Evolutionary conservation across 2,888 invertebrate species (phyloP).

Genomic region (Stictocephala bisonia): DNA sequence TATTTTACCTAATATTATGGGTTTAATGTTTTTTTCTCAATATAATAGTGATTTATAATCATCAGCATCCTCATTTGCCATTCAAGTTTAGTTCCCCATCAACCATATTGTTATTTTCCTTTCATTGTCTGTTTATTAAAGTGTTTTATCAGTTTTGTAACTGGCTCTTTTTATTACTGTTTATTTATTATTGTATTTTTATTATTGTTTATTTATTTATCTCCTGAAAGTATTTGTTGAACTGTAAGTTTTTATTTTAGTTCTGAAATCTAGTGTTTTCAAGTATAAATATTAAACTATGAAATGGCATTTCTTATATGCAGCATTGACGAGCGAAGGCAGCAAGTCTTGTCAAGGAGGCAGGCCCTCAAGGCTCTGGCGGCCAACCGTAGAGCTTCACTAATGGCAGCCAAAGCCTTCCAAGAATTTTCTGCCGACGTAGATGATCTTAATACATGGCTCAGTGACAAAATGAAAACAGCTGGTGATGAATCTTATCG

Average conservation of each 20-base stretch:
- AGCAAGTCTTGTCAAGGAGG: conserved; percentile 80
- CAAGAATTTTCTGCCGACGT: conserved; percentile 95
- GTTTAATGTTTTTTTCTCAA: no score
- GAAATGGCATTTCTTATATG: background rate
- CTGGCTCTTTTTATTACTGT: background rate
- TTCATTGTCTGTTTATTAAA: no score
- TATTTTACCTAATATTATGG: no score
- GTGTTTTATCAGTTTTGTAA: background rate
- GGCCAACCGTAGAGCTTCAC: conserved; percentile 76
- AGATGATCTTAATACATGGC: conserved; percentile 90
- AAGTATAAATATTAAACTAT: background rate
- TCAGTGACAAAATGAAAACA: conserved; percentile 90
- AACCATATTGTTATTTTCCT: no score
- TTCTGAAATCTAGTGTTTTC: background rate
- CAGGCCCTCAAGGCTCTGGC: conserved; percentile 80
- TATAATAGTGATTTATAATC: no score
- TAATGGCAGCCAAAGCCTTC: conserved; percentile 88
- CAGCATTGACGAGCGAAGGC: conserved; percentile 78
- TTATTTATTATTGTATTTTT: background rate
- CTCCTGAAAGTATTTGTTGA: background rate
- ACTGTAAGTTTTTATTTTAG: background rate
- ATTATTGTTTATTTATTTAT: background rate
- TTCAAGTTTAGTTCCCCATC: no score
- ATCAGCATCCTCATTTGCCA: no score
- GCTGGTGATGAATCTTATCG: conserved; percentile 94